These are phyloP conservation scores for Tretioscincus oriximinensis DNA, from an alignment of 2,113 vertebrate species.

Conservation along the genomic window DNA sequence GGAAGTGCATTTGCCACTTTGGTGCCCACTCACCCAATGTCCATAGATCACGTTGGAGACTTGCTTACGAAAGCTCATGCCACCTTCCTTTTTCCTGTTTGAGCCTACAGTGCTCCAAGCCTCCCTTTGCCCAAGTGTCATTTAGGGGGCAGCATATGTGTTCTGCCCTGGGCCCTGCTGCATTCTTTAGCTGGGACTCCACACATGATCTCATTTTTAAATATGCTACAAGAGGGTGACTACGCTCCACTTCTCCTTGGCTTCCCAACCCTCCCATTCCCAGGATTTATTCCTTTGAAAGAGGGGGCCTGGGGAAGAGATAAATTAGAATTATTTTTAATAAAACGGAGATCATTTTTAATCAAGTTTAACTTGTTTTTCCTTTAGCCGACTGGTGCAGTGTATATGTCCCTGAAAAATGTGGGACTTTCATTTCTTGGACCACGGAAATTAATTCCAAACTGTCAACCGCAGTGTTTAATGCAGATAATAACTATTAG, in stretches of 20 bases:
- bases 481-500: conserved; percentile 64
- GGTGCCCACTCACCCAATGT: too few relatives aligned
- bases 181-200: too few relatives aligned
- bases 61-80: too few relatives aligned
- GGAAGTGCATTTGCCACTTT: too few relatives aligned
- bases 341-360: conserved; percentile 65
- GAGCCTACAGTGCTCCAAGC: too few relatives aligned
- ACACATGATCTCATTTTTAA: neutral
- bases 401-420: conserved; percentile 61
- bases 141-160: too few relatives aligned
- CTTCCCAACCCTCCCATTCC: neutral
- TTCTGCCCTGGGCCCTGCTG: too few relatives aligned
- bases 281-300: conserved; percentile 30
- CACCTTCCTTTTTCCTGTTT: too few relatives aligned
- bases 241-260: accelerated
- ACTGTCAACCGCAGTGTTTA: conserved; percentile 57
- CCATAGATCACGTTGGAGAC: too few relatives aligned
- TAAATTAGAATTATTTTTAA: conserved; percentile 65
- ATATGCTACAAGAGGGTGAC: neutral
- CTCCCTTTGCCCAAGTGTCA: too few relatives aligned
- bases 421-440: conserved; percentile 55
- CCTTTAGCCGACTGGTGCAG: conserved; percentile 5
- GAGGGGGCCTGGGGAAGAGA: conserved; percentile 45
- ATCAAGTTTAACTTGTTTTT: conserved; percentile 57
- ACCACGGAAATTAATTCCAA: conserved; percentile 60